Conservation (phyloP, 2,113 vertebrate species). For the Pleuronectes platessa region DNA sequence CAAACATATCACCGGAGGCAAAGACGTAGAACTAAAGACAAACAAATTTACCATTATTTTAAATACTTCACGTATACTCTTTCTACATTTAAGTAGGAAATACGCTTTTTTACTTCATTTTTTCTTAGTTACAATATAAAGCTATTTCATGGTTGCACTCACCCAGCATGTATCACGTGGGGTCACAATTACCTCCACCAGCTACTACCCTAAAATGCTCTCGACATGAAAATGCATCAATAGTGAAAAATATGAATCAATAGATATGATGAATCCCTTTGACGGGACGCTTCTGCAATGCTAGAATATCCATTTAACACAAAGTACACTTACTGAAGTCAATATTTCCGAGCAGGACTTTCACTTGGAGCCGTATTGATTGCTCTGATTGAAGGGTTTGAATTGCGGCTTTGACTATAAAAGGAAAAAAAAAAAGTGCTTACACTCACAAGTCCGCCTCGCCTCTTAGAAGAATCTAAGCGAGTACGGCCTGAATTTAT, state of each 20-base stretch:
- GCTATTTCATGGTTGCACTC: too few species aligned
- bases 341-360: neutral
- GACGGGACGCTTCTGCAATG: neutral
- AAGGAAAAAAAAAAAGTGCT: constrained; percentile 31
- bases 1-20: too few species aligned
- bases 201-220: too few species aligned
- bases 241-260: too few species aligned
- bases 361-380: neutral
- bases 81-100: too few species aligned
- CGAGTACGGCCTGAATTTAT: constrained; percentile 52
- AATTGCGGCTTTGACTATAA: constrained; percentile 2
- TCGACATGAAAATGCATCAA: too few species aligned
- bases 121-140: neutral
- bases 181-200: too few species aligned
- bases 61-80: too few species aligned
- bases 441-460: constrained; percentile 29
- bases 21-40: too few species aligned
- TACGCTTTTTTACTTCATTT: neutral
- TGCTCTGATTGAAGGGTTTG: constrained; percentile 1
- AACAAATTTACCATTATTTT: too few species aligned
- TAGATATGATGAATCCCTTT: neutral
- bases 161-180: too few species aligned
- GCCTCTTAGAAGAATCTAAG: constrained; percentile 43
- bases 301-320: neutral
- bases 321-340: neutral